These are phyloP conservation scores for Lordiphosa mommai DNA, from an alignment of 1,140 invertebrate species.

Conservation along the genomic window DNA sequence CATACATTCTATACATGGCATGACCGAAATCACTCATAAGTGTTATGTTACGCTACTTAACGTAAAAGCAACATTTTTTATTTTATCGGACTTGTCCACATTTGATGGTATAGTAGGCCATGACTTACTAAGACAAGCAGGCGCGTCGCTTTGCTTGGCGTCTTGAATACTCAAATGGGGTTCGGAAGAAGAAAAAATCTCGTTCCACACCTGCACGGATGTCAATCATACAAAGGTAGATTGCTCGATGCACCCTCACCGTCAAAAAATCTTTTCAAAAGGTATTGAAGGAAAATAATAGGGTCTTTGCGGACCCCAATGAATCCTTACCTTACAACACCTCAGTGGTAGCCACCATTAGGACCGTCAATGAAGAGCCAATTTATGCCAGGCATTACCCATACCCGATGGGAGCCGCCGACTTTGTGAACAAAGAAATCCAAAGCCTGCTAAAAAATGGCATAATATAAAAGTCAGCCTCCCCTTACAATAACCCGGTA, in stretches of 20 bases:
- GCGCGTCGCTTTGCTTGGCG: constrained; percentile 8
- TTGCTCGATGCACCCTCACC: constrained; percentile 4
- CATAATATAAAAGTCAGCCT: background rate
- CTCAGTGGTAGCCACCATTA: no score
- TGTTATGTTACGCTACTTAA: no score
- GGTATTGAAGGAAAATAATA: background rate
- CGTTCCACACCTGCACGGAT: constrained; percentile 5
- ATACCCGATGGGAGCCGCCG: background rate
- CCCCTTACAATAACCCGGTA: constrained; percentile 8
- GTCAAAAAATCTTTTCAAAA: background rate
- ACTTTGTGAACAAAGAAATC: constrained; percentile 3
- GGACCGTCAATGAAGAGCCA: no score
- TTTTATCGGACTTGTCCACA: no score
- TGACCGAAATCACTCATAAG: no score
- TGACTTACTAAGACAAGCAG: no score
- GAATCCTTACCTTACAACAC: background rate
- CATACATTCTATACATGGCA: no score
- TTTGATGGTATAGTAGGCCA: no score
- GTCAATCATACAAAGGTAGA: constrained; percentile 7
- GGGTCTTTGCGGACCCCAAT: constrained; percentile 4
- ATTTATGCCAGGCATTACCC: no score
- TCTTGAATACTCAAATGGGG: constrained; percentile 4
- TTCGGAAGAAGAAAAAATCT: background rate
- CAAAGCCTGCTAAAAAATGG: background rate
- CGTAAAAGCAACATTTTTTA: no score